Percentiles rank a stretch among this genome's conserved stretches.
phyloP scores from a whole-genome alignment of 2,888 invertebrate species.

The Agrochola lota region DNA sequence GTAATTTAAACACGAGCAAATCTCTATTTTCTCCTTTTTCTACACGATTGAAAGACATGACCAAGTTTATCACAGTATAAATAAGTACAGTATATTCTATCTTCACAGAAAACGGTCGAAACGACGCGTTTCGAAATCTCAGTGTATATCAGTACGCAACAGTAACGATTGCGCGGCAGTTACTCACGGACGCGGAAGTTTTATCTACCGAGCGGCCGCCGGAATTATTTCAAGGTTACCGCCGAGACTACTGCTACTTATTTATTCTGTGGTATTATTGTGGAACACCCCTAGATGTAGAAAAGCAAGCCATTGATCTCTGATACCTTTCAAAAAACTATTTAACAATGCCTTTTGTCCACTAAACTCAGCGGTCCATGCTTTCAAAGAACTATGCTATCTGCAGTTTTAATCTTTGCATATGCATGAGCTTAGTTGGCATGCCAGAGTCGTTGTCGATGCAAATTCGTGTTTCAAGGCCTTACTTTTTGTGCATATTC shows the following conservation, averaged over 20 bases:
- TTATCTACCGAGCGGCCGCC: no score
- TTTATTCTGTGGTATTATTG: neutral
- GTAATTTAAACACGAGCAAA: no score
- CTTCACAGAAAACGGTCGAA: no score
- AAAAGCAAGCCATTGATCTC: neutral
- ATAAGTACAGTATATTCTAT: no score
- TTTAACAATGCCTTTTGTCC: neutral
- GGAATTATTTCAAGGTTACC: no score
- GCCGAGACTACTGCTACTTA: no score
- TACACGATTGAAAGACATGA: neutral
- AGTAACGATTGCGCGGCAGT: no score
- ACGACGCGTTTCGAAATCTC: no score
- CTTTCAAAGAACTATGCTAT: conserved; percentile 19
- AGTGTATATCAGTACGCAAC: no score
- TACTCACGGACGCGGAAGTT: no score
- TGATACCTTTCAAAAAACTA: neutral
- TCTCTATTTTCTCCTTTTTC: neutral
- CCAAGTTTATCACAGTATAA: neutral
- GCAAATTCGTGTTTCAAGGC: conserved; percentile 72
- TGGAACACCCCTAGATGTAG: neutral
- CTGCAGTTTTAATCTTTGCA: conserved; percentile 46
- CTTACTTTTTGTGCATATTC: conserved; percentile 69
- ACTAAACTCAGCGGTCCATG: neutral
- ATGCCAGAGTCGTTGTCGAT: conserved; percentile 44
- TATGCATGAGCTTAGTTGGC: conserved; percentile 37